Base-by-base conservation (phyloP, 30 jellyfish, hydroid and myxozoan species). In the Aurelia aurita complex sp. Pacific region DNA sequence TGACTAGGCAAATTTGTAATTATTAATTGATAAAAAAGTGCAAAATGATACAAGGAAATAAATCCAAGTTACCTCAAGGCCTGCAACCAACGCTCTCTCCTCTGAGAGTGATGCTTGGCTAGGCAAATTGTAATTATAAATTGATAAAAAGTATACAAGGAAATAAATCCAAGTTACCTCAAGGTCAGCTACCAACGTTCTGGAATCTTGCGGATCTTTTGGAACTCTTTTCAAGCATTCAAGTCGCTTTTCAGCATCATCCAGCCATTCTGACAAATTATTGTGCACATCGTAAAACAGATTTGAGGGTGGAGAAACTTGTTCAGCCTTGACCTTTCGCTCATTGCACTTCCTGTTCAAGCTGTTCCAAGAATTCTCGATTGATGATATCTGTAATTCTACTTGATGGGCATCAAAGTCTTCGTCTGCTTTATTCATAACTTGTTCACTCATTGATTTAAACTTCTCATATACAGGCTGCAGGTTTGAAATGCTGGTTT, bases 311-410 rank as follows among this genome's bases (percentile, higher is more conserved):
- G 32, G 43, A 0, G 73, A 59, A 18, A 83, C 19, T 8, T 32
- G 46, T 40, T 74, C 73, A 19, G 75, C 55, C 34, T 70, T 60
- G 18, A 50, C 50, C 17, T 12, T 54, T 63, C 76, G 61, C 69
- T 69, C 86, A 32, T 64, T 64, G 51, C 76, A 70, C 33, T 50
- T 55, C 36, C 29, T 65, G 40, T 57, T 33, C 73, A 73, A 32
- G 32, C 18, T 71, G 3, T 83, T 72, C 92, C 92, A 83, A n/a
- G 86, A 83, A n/a, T 65, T 59, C 51, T 83, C 83, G 14, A 71
- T 64, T 15, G 77, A 35, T 19, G 68, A 17, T 42, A 55, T 83
- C 53, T 83, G 85, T 46, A 42, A 15, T 57, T 83, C 52, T 63
- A 83, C 8, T 8, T 69, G 85, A 29, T 12, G 80, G 2, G 40